A percentile compares a stretch with the other conserved stretches of the same genome.
Conservation (phyloP, 2,113 vertebrate species). For the Lipophrys pholis region DNA sequence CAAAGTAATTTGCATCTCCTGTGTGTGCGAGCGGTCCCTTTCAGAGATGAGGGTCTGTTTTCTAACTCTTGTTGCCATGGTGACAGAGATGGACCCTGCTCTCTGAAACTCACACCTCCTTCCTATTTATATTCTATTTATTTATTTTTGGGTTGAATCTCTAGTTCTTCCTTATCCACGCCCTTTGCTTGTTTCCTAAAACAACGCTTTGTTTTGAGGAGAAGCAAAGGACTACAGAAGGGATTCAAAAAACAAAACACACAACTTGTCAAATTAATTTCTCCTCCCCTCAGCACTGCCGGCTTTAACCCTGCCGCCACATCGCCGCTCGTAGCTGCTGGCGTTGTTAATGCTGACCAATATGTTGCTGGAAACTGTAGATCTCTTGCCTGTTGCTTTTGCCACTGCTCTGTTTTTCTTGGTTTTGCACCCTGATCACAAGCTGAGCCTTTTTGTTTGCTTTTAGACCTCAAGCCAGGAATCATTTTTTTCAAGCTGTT, state of each 20-base stretch:
- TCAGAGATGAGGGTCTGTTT: constrained; percentile 54
- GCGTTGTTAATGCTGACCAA: constrained; percentile 46
- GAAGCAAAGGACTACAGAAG: neutral
- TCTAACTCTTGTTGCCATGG: constrained; percentile 48
- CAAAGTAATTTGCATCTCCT: constrained; percentile 38
- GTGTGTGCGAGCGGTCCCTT: constrained; percentile 38
- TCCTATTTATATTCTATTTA: neutral
- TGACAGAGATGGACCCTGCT: constrained; percentile 46
- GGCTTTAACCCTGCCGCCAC: constrained; percentile 56
- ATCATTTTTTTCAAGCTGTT: neutral
- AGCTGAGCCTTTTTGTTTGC: constrained; percentile 36
- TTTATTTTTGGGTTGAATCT: constrained; percentile 14
- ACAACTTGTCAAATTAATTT: constrained; percentile 10
- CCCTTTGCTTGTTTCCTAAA: constrained; percentile 19
- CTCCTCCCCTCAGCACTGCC: constrained; percentile 60
- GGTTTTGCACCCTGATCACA: constrained; percentile 76
- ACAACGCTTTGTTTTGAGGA: constrained; percentile 8
- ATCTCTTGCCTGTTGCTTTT: constrained; percentile 64
- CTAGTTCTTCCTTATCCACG: constrained; percentile 13
- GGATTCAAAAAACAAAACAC: constrained; percentile 8
- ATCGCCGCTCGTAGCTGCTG: constrained; percentile 50
- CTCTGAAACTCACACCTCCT: constrained; percentile 43
- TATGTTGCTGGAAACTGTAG: constrained; percentile 44
- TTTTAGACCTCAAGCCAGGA: constrained; percentile 30
- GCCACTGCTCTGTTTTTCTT: constrained; percentile 72